Percentiles rank a stretch among this genome's conserved stretches.
These are phyloP conservation scores for Musca vetustissima DNA, from an alignment of 1,140 invertebrate genomes.

Conservation along the genomic window DNA sequence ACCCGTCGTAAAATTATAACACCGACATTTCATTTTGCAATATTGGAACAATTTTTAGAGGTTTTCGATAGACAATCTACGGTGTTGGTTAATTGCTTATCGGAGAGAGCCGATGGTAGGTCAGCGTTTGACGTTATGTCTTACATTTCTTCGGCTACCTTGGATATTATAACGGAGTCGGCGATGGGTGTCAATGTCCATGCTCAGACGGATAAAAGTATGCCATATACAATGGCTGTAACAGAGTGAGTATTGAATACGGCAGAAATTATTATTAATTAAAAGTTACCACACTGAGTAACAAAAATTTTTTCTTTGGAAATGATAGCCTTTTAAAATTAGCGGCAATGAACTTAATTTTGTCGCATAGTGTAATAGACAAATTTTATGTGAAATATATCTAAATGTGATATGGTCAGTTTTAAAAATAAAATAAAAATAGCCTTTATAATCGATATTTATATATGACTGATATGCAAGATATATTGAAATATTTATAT, in stretches of 20 bases:
- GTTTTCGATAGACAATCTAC: constrained; percentile 68
- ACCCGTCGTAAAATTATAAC: constrained; percentile 74
- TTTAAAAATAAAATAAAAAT: too few species aligned
- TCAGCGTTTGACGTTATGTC: constrained; percentile 26
- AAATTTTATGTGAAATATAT: too few species aligned
- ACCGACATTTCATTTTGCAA: constrained; percentile 82
- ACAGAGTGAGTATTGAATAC: constrained; percentile 63
- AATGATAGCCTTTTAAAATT: too few species aligned
- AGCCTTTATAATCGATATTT: too few species aligned
- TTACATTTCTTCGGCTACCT: constrained; percentile 13
- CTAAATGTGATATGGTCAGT: too few species aligned
- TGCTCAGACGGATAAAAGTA: constrained; percentile 68
- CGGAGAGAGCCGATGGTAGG: constrained; percentile 47
- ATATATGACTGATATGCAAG: too few species aligned
- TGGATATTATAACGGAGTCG: constrained; percentile 40
- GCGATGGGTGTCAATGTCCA: constrained; percentile 58
- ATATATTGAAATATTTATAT: too few species aligned
- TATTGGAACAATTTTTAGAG: constrained; percentile 74
- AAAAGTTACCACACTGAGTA: too few species aligned
- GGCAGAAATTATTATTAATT: too few species aligned
- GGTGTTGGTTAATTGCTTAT: constrained; percentile 57
- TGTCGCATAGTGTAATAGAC: too few species aligned
- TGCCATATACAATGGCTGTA: constrained; percentile 72
- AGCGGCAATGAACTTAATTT: too few species aligned
- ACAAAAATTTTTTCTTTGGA: too few species aligned